Conservation (phyloP, 2,888 invertebrate genomes). For the Drosophila paramelanica region DNA sequence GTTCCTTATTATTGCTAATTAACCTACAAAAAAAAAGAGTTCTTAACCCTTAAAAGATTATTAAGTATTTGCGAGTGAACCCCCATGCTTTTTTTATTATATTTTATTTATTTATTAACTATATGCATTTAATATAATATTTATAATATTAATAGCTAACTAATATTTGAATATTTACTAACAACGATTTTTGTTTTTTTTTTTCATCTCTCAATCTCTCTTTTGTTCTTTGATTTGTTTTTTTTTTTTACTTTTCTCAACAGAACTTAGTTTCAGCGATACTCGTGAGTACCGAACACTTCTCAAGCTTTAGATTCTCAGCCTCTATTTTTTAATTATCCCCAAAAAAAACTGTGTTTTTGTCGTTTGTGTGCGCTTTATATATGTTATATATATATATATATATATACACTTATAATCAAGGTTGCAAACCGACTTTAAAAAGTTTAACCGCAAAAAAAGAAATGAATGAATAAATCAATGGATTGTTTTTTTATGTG, state of each 20-base stretch:
- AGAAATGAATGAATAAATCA: no score
- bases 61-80: not conserved
- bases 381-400: constrained; percentile 13
- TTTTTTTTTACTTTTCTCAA: constrained; percentile 64
- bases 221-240: constrained; percentile 26
- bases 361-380: constrained; percentile 17
- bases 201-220: constrained; percentile 16
- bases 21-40: not conserved
- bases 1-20: not conserved
- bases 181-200: constrained; percentile 36
- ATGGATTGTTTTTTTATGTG: no score
- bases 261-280: constrained; percentile 85
- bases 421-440: no score
- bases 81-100: no score
- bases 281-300: constrained; percentile 82
- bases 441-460: no score
- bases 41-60: no score
- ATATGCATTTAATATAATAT: not conserved
- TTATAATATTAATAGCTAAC: constrained; percentile 1
- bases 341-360: constrained; percentile 3
- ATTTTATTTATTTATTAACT: not conserved
- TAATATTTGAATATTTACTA: constrained; percentile 36
- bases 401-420: constrained; percentile 1
- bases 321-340: constrained; percentile 17
- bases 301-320: constrained; percentile 36